Base-by-base conservation (phyloP, 30 jellyfish, hydroid and myxozoan genomes). In the Rhopilema esculentum region DNA sequence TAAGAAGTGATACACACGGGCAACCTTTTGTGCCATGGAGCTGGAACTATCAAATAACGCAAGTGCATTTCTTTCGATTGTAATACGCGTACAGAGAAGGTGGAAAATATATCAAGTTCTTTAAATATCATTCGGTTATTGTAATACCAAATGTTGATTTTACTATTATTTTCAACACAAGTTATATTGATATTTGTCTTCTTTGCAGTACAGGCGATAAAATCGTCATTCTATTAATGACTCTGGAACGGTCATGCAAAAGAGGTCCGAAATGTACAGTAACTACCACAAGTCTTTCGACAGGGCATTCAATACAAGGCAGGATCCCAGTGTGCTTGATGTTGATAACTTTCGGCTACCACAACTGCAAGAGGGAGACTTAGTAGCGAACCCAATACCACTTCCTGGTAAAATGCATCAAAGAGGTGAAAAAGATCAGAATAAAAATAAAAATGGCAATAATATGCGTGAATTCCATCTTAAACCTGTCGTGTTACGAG, bases 291-390 rank as follows among this genome's bases (percentile, higher is more conserved):
- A 51, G 50, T 87, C 95, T 8, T 77, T 77, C 69, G 87, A 87
- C 89, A 69, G 95, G 27, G 95, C 95, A 28, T 87, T 87, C 88
- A 87, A 69, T 49, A 87, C 90, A 63, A 57, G 87, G 75, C 86
- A 69, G 27, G 87, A 57, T 20, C 66, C 74, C 24, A 80, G 67
- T 1, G 67, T 66, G 90, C 16, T 77, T 17, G 83, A 77, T 21
- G 33, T 77, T 19, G 95, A 87, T 8, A 51, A 52, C 8, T 86
- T 52, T 22, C 32, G 64, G 26, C 83, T 87, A 1, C 95, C 95
- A 12, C 84, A 76, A 8, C 49, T 87, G 52, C 78, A 69, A 64
- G 48, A 48, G 6, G 79, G 85, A 18, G 88, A 75, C 72, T 49
- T 85, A 29, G 88, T 85, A 4, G 73, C 86, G 0, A 32, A 48